Evolutionary conservation across 2,113 vertebrate genomes (phyloP), one percentile per base, ranked within the genome.

Genomic region (Ibidorhyncha struthersii): DNA sequence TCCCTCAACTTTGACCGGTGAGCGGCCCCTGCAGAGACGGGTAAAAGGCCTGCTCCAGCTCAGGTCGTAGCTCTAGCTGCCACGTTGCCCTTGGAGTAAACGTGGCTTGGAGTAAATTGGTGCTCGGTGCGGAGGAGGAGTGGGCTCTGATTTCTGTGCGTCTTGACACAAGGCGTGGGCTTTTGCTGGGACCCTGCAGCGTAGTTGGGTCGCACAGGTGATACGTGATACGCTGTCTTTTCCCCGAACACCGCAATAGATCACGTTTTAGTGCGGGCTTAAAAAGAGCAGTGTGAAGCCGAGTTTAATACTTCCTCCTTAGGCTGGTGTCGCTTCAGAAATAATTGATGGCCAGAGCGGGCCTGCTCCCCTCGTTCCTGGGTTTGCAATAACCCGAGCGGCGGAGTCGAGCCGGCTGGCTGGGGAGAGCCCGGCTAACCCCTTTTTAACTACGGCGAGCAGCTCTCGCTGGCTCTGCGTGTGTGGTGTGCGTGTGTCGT

Each of bases 301-400:
- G 17, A 82, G 65, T 94, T 62, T 43, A 70, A 61, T 55, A 36
- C 65, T 95, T 97, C 55, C 79, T 97, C 63, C 72, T 90, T 47
- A 43, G 56, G 45, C 82, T 53, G 55, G 18, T 25, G 38, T 70
- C 14, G n/a, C 43, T 82, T 87, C 84, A 41, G 93, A 82, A 90
- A 65, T 84, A 67, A 90, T 15, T 36, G 82, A 83, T 62, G 81
- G 61, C 40, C 15, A 1, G 72, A 19, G 59, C 0, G 1, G 82
- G 77, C 40, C 50, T 10, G 45, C 45, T 50, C 8, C 45, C 34
- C 27, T 49, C 9, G 49, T 26, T 14, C n/a, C 61, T 7, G 67
- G 10, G 36, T 59, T 62, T 56, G 47, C 58, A 53, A 6, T 50
- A n/a, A 22, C 5, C 47, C 3, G 47, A 29, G 22, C 0, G 9